Evolutionary conservation across 2,888 invertebrate genomes (phyloP), one percentile per base, ranked within the genome.

Genomic region (Tineola bisselliella): DNA sequence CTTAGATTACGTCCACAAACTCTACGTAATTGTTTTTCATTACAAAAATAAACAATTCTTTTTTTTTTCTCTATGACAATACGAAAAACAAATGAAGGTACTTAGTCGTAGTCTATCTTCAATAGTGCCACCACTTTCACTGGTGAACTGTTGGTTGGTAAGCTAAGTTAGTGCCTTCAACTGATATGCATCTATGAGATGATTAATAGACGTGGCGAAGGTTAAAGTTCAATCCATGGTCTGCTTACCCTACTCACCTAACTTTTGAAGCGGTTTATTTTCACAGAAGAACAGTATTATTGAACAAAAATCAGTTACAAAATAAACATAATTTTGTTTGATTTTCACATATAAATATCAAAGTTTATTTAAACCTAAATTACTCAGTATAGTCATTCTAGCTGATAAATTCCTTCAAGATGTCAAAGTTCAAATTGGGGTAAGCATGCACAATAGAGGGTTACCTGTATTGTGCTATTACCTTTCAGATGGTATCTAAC

Each of bases 401-500:
- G 75, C 72, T 63, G 72, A 74, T 72, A 72, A 66, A 66, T 65
- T 68, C 70, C 63, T 64, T 38, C 38, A 66, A 64, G 64, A 73
- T 6, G 74, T 70, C 73, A 75, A 65, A 76, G 79, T 69, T 80
- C 71, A 75, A 68, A 68, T 17, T 68, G 62, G 79, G 79, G 79
- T 63, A 57, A 61, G 43, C 8, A 48, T 48, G n/a, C 31, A 38
- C 38, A 38, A 38, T 19, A 19, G 25, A 8, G 56, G 19, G 6
- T 10, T 8, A 56, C 10, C 10, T 10, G 10, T 38, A 38, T 38
- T 38, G 38, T 38, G 5, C n/a, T 10, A 38, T 38, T 38, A 4
- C 6, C 25, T 2, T 4, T 4, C 2, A 38, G 38, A 38, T 38
- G 10, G 38, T 38, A 38, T 38, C 38, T 10, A 6, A 10, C 38